Base-by-base conservation (phyloP, 2,888 invertebrate species). In the Orgyia antiqua region DNA sequence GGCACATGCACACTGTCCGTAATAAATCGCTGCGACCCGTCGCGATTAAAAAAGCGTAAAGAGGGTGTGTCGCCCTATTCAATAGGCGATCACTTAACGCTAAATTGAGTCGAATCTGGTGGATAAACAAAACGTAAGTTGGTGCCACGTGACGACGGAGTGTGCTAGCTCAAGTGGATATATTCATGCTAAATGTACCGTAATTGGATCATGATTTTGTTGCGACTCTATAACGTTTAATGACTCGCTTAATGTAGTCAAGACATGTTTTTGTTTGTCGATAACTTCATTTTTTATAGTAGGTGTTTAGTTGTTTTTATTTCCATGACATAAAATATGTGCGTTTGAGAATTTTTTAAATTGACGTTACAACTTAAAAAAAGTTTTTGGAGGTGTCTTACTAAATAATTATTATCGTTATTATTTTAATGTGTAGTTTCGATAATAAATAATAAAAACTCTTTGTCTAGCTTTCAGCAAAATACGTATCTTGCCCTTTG, bases 201-300 rank as follows among this genome's bases (percentile, higher is more conserved):
- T 77, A 71, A 75, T 79, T 71, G 69, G 65, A 74, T 76, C 72
- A 76, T 74, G 69, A 79, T 76, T 74, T 74, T 68, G 61, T 63
- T 57, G 48, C 44, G 41, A 45, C 44, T 49, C 38, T 51, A 59
- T 59, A 45, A 23, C 45, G 32, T 51, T 56, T 51, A 61, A 61
- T 59, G 55, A 60, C 36, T 57, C 58, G 58, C 56, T 45, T 41
- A 36, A 39, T 39, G 41, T 27, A 24, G 34, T 28, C 27, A 29
- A 37, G 32, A 31, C 25, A 27, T 18, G 29, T 33, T 27, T 21
- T 18, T 25, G 27, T 35, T 28, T 33, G 31, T 13, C 10, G 23
- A 20, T 58, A 45, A n/a, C n/a, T n/a, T n/a, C n/a, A n/a, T n/a
- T n/a, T n/a, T n/a, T n/a, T n/a, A n/a, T n/a, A n/a, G n/a, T n/a